Evolutionary conservation across 2,113 vertebrate genomes (phyloP).

Genomic region (Hymenochirus boettgeri): DNA sequence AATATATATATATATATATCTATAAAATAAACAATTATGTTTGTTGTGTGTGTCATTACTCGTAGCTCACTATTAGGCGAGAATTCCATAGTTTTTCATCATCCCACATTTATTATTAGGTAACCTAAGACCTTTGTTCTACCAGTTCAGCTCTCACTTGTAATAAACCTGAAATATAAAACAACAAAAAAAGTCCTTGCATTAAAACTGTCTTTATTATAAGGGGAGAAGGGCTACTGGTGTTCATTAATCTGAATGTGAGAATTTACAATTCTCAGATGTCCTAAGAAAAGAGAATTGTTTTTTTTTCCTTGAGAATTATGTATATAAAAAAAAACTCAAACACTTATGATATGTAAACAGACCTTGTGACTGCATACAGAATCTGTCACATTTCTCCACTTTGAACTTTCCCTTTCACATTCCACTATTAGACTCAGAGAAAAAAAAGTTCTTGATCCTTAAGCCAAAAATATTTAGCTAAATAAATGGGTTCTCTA

Average conservation of each 20-base stretch:
- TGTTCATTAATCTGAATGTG: constrained; percentile 6
- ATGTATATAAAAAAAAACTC: constrained; percentile 33
- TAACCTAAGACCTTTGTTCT: background rate
- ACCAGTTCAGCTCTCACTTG: background rate
- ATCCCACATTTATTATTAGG: background rate
- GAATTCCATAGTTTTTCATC: too few relatives aligned
- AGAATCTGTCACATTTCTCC: constrained; percentile 31
- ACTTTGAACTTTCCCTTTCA: constrained; percentile 44
- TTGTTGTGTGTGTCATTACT: too few relatives aligned
- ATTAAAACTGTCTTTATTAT: constrained; percentile 21
- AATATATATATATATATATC: too few relatives aligned
- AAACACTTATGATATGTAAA: constrained; percentile 44
- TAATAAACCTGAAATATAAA: background rate
- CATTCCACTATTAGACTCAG: constrained; percentile 25
- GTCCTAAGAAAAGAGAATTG: background rate
- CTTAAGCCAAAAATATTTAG: constrained; percentile 30
- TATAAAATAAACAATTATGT: too few relatives aligned
- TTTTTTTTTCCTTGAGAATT: constrained; percentile 17
- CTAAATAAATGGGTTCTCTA: constrained; percentile 20
- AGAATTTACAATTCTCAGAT: constrained; percentile 20
- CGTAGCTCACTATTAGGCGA: too few relatives aligned
- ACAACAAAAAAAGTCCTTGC: background rate
- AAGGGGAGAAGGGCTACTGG: background rate
- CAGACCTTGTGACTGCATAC: constrained; percentile 45
- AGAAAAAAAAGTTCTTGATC: constrained; percentile 28